These are phyloP conservation scores for Melolontha melolontha DNA, from an alignment of 2,888 invertebrate genomes.

Conservation along the genomic window DNA sequence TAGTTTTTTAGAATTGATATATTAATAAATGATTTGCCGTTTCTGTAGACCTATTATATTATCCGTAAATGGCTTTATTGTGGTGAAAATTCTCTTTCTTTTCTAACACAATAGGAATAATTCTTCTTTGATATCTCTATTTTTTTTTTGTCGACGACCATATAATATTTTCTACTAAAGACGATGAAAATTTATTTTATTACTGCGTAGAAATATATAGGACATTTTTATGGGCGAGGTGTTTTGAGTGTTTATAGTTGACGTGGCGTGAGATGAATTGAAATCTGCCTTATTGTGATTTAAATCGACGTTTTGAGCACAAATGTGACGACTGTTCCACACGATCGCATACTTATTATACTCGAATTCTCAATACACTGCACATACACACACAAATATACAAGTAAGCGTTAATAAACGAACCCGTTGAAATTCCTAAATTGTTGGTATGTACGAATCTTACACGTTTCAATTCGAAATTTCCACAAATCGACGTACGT, in stretches of 20 bases:
- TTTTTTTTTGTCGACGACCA: not conserved
- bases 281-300: slow-evolving; percentile 35
- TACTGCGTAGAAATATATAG: slow-evolving; percentile 21
- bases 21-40: too few species aligned
- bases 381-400: slow-evolving; percentile 1
- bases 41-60: not conserved
- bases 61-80: not conserved
- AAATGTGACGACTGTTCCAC: slow-evolving; percentile 29
- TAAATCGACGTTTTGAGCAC: slow-evolving; percentile 19
- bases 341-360: slow-evolving; percentile 3
- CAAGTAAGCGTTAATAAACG: too few species aligned
- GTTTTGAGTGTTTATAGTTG: slow-evolving; percentile 27
- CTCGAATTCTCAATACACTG: slow-evolving; percentile 1
- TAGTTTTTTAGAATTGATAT: too few species aligned
- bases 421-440: too few species aligned
- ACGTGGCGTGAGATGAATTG: slow-evolving; percentile 34
- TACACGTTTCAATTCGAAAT: too few species aligned
- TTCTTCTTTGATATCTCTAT: slow-evolving; percentile 4
- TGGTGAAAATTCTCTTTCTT: slow-evolving; percentile 4
- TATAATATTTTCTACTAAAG: slow-evolving; percentile 25
- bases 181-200: slow-evolving; percentile 36
- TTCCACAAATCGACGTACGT: too few species aligned
- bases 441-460: too few species aligned
- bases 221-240: slow-evolving; percentile 35
- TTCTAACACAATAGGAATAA: slow-evolving; percentile 6